Base-by-base conservation (phyloP, 2,888 invertebrate species). In the Dasypogon diadema region DNA sequence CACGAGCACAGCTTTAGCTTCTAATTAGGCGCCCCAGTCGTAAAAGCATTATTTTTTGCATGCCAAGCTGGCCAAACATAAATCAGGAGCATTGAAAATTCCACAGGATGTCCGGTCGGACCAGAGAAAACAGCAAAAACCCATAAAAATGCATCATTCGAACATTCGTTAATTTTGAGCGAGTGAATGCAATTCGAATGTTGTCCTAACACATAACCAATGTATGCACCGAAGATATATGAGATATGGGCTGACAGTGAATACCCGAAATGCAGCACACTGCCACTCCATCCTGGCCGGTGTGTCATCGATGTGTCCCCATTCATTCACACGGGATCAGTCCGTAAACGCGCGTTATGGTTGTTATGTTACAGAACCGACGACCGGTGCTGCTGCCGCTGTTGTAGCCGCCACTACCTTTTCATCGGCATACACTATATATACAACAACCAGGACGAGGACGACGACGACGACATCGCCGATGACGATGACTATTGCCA, bases 131-230 rank as follows among this genome's bases (percentile, higher is more conserved):
- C 85, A 84, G 82, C 80, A 82, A 86, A 85, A 85, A 83, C 83
- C 85, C 85, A 85, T 84, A 85, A 85, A 85, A 85, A 84, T 85
- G 84, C 85, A 85, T 84, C 79, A 80, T 78, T 78, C 75, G 76
- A 77, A 77, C 77, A 77, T 77, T 77, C 76, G 76, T 77, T 77
- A 77, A 77, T 76, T 77, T 77, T 76, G 76, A 76, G 63, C 77
- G 74, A 77, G 74, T 63, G 76, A 70, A 77, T 77, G 77, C 76
- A 77, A 74, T 54, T 70, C 46, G 48, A 51, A 24, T 73, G 73
- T 55, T 56, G 70, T 70, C 70, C 70, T 70, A 70, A 70, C 70
- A 24, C 54, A 70, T 51, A 26, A 46, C 46, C 18, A n/a, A 21
- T 24, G 70, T 54, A 70, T 70, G 70, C 70, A 70, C 70, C 54